These are phyloP conservation scores for Hydropsyche betteni DNA, from an alignment of 2,888 invertebrate genomes.

Conservation along the genomic window DNA sequence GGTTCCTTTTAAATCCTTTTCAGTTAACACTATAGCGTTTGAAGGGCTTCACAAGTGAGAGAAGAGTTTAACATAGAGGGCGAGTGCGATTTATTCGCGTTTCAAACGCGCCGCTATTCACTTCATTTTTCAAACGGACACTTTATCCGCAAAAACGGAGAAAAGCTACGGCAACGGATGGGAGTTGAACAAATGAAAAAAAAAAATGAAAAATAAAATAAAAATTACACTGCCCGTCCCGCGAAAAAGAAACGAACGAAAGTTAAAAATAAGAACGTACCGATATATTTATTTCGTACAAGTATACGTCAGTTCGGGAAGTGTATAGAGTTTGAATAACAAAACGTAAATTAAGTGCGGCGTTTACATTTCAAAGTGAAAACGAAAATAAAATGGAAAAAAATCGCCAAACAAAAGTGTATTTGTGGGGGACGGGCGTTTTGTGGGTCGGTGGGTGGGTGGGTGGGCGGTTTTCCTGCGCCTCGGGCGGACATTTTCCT, in stretches of 20 bases:
- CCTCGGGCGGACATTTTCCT: conserved; percentile 15
- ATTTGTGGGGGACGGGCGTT: too few relatives aligned
- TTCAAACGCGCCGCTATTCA: conserved; percentile 24
- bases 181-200: neutral
- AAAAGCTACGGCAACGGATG: neutral
- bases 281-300: too few relatives aligned
- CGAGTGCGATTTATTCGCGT: conserved; percentile 22
- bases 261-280: conserved; percentile 10
- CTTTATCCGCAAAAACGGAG: conserved; percentile 37
- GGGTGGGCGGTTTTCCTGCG: neutral
- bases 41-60: neutral
- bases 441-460: neutral
- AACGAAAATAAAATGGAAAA: conserved; percentile 34
- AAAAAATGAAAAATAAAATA: neutral
- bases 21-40: neutral
- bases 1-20: conserved; percentile 16
- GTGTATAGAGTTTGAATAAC: conserved; percentile 21
- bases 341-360: conserved; percentile 38
- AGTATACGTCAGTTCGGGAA: too few relatives aligned
- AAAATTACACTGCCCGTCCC: neutral
- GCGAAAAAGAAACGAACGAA: neutral
- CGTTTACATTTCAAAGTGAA: conserved; percentile 41
- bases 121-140: conserved; percentile 41
- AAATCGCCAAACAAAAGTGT: conserved; percentile 20
- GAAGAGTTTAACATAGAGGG: neutral